Evolutionary conservation across 2,113 vertebrate genomes (phyloP).

Genomic region (Pomatostomus ruficeps): DNA sequence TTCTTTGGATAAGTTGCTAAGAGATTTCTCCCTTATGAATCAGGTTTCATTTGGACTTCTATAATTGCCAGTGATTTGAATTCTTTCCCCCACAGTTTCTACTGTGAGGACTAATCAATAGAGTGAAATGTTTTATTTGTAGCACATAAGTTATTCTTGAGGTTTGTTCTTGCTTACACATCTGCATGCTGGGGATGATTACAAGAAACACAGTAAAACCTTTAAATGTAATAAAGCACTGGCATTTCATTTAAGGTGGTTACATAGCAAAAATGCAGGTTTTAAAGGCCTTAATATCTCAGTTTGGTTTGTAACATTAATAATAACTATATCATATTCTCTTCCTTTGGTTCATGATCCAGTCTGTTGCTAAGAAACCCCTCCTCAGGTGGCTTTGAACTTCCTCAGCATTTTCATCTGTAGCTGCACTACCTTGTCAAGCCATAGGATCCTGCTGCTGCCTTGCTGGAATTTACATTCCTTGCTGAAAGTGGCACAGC

Average conservation of each 20-base stretch:
- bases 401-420: slow-evolving; percentile 1
- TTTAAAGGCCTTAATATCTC: not conserved
- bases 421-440: not conserved
- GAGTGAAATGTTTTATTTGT: not conserved
- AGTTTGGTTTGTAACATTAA: not conserved
- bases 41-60: not conserved
- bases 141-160: not conserved
- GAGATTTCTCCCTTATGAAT: not conserved
- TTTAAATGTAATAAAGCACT: not conserved
- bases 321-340: not conserved
- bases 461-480: not conserved
- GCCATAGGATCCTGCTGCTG: not conserved
- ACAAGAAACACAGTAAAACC: not conserved
- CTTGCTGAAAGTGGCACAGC: not conserved
- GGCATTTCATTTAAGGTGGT: not conserved
- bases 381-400: slow-evolving; percentile 41
- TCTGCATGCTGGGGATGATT: not conserved
- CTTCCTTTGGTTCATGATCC: not conserved
- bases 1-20: not conserved
- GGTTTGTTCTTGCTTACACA: not conserved
- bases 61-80: not conserved
- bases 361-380: slow-evolving; percentile 48
- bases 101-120: slow-evolving; percentile 6
- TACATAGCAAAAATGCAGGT: not conserved
- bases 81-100: not conserved